Base-by-base conservation (phyloP, 2,797 vertebrate genomes). In the Leucoraja ocellata region DNA sequence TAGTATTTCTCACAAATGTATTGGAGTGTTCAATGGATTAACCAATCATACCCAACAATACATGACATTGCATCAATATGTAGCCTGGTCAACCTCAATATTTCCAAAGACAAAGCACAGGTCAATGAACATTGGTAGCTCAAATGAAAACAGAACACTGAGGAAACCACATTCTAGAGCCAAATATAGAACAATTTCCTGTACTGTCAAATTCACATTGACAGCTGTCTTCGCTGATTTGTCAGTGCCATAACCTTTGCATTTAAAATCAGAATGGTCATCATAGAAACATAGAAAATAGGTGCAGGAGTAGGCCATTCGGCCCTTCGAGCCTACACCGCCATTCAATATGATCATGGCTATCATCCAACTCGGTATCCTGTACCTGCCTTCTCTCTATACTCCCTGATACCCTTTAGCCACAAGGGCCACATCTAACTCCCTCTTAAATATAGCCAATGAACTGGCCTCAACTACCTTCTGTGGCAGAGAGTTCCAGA, bases 101-200 rank as follows among this genome's bases (percentile, higher is more conserved):
- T 25, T 71, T 73, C 8, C 71, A 46, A 68, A 25, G 13, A 73
- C 9, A 83, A 39, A 79, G 28, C 2, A 61, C 28, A 68, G 46
- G 32, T 93, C 39, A 81, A 73, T 83, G 39, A 36, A 74, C 61
- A 83, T 58, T 54, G 5, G 80, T 58, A 6, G n/a, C 28, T 25
- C 10, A 14, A 14, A 39, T 80, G 65, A 71, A 63, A 80, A 36
- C 32, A 68, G 78, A 61, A 93, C 77, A 46, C 78, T 84, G n/a
- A 93, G 74, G 28, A 93, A 28, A 39, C 32, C 28, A 58, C 28
- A 58, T 78, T 46, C 77, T 16, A 18, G 36, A 80, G 93, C 78
- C 71, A 65, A 93, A 86, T 58, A 80, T 32, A 93, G 32, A 80
- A 77, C 58, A 68, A 80, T 81, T 78, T 93, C 93, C 58, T 68